Conservation (phyloP, 2,113 vertebrate species). For the Neotragus pygmaeus region DNA sequence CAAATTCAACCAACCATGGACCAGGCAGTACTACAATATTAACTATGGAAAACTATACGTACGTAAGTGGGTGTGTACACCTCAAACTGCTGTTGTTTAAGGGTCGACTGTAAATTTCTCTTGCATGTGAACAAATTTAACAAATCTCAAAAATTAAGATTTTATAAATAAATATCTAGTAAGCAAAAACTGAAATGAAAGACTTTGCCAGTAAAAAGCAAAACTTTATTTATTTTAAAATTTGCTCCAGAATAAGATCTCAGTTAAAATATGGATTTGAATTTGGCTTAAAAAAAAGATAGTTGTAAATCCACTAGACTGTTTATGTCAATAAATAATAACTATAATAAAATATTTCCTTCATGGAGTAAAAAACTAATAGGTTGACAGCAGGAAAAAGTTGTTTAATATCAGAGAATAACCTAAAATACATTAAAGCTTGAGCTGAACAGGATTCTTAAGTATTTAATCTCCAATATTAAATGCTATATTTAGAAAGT, state of each 20-base stretch:
- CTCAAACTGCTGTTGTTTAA: not conserved
- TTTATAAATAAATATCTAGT: not conserved
- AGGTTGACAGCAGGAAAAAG: not conserved
- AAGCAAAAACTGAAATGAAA: not conserved
- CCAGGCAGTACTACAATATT: not conserved
- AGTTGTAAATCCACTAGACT: not conserved
- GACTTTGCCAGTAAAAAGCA: not conserved
- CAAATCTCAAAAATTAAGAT: not conserved
- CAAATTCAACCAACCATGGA: not conserved
- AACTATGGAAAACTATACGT: not conserved
- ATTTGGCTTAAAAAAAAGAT: not conserved
- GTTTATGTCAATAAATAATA: not conserved
- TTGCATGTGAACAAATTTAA: not conserved
- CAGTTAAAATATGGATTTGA: not conserved
- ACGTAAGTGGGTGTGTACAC: not conserved
- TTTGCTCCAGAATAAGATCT: not conserved
- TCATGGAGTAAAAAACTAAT: not conserved
- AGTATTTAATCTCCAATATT: not conserved
- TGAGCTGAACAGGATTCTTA: not conserved
- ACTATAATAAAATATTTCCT: not conserved
- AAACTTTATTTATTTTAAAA: slow-evolving; percentile 44
- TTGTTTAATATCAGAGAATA: not conserved
- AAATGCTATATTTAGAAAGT: not conserved
- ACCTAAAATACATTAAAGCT: not conserved
- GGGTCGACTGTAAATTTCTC: not conserved